These are phyloP conservation scores for Dioctria linearis DNA, from an alignment of 2,888 invertebrate genomes.

Conservation along the genomic window DNA sequence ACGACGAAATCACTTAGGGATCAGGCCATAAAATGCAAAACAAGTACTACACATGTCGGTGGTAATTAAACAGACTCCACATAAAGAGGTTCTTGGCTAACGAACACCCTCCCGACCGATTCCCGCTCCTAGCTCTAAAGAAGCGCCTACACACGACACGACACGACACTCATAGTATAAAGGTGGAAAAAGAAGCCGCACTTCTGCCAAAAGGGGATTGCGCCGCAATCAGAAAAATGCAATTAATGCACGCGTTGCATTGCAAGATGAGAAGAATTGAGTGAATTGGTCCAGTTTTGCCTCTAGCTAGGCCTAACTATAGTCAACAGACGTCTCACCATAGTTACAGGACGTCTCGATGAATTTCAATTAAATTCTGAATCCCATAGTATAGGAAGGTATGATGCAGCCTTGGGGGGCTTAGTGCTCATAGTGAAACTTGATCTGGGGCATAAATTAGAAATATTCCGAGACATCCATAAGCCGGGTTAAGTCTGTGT, in stretches of 20 bases:
- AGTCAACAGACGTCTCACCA: too few relatives aligned
- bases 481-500: constrained; percentile 35
- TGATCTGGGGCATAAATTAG: constrained; percentile 44
- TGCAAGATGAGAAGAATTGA: neutral
- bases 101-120: neutral
- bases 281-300: too few relatives aligned
- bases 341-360: neutral
- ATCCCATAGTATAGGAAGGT: neutral
- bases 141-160: neutral
- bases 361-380: constrained; percentile 45
- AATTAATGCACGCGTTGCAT: neutral
- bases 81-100: constrained; percentile 32
- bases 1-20: constrained; percentile 48
- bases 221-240: neutral
- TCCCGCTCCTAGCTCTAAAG: neutral
- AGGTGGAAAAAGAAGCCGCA: constrained; percentile 15
- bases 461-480: constrained; percentile 37
- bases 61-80: constrained; percentile 49
- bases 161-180: neutral
- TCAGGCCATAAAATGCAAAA: constrained; percentile 36
- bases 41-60: constrained; percentile 38
- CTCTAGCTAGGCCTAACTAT: too few relatives aligned
- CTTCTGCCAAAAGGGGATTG: neutral
- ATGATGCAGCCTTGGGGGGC: neutral
- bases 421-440: constrained; percentile 22